Evolutionary conservation across 1,140 invertebrate genomes (phyloP), one percentile per base, ranked within the genome.

Genomic region (Eriosoma lanigerum): DNA sequence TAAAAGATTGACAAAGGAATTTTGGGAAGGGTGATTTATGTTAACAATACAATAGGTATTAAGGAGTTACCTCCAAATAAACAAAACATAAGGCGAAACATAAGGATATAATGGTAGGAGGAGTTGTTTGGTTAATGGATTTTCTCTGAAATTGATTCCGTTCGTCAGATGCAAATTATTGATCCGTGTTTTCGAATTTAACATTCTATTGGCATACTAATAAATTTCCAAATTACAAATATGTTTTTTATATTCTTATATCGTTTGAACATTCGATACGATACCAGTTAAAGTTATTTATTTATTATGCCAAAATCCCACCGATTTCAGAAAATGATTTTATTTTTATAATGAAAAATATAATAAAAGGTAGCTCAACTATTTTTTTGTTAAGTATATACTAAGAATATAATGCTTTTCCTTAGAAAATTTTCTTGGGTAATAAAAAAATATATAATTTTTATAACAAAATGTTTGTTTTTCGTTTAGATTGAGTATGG

Each of bases 141-240:
- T 68, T 68, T 15, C 12, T 68, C 21, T 8, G 32, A n/a, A 44
- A 68, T 68, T 46, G 64, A 32, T 46, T 68, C 5, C 9, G 21
- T n/a, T 46, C 21, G 12, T 46, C 21, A 13, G 13, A 68, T 68
- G n/a, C n/a, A 68, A 46, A 68, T 68, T 68, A 66, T 66, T 44
- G 32, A 66, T 66, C 32, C 19, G n/a, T 13, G 1, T 44, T 10
- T 21, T 3, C 10, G 5, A 5, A 2, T 66, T 32, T n/a, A 10
- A 26, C n/a, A 13, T 62, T 5, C 12, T 66, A 6, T 44, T 66
- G 62, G 3, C 19, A 13, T 19, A 66, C 12, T 32, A 13, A 44
- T 44, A 44, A 21, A 38, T 66, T 66, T 44, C 10, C 62, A 21
- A 44, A 44, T 44, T 38, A 21, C 1, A 44, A 66, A 66, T 13